Conservation (phyloP, 2,797 vertebrate genomes). For the Eulemur coronatus region DNA sequence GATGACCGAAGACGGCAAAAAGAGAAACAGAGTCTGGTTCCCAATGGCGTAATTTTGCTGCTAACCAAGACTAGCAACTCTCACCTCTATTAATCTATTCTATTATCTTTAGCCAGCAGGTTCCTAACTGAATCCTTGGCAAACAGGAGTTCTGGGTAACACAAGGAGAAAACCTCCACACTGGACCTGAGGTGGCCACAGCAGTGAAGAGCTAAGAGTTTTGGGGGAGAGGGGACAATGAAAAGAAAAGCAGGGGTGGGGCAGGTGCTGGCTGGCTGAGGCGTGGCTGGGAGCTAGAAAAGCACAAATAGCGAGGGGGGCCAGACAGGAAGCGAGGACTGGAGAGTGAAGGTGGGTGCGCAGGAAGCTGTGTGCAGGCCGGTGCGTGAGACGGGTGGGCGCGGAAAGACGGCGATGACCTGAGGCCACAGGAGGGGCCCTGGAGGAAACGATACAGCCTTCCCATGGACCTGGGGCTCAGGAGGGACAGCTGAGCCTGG, state of each 20-base stretch:
- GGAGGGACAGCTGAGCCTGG: background rate
- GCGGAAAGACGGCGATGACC: background rate
- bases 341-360: background rate
- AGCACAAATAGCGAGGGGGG: background rate
- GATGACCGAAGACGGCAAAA: background rate
- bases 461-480: background rate
- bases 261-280: background rate
- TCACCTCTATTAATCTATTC: background rate
- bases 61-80: background rate
- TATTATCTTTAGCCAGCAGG: background rate
- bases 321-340: background rate
- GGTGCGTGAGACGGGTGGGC: background rate
- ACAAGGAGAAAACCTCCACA: background rate
- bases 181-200: background rate
- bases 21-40: background rate
- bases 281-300: background rate
- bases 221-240: fast-evolving
- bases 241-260: background rate
- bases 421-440: background rate
- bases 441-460: background rate
- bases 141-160: background rate
- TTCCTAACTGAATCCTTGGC: background rate
- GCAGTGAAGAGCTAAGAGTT: background rate
- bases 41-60: background rate
- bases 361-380: background rate